Conservation (phyloP, 2,888 invertebrate species). For the Pandemis cinnamomeana region DNA sequence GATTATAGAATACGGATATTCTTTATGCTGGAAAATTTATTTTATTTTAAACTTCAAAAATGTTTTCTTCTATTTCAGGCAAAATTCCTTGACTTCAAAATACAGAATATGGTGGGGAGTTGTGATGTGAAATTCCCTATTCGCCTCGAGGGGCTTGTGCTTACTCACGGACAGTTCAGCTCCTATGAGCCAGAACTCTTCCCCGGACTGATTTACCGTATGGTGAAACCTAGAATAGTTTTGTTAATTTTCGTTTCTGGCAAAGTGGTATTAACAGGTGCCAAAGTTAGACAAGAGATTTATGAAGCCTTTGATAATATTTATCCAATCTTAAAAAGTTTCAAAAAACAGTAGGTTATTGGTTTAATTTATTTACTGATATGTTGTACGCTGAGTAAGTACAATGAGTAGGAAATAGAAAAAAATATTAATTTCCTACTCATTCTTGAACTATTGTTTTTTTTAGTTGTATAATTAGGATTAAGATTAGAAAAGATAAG, state of each 20-base stretch:
- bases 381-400: conserved; percentile 9
- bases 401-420: background rate
- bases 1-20: too few relatives aligned
- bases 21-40: too few relatives aligned
- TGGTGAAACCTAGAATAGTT: conserved; percentile 99
- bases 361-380: conserved; percentile 23
- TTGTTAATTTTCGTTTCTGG: conserved; percentile 99
- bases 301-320: conserved; percentile 98
- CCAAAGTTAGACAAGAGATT: conserved; percentile 96
- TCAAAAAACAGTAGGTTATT: conserved; percentile 89
- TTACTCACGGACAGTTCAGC: conserved; percentile 90
- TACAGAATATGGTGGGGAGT: conserved; percentile 92
- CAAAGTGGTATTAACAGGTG: conserved; percentile 99
- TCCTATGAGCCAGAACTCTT: conserved; percentile 99
- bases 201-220: conserved; percentile 98
- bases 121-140: conserved; percentile 92
- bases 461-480: background rate
- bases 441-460: background rate
- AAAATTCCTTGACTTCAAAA: conserved; percentile 92
- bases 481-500: conserved; percentile 16
- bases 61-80: conserved; percentile 83
- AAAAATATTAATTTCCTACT: background rate
- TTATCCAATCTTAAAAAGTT: conserved; percentile 97
- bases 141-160: conserved; percentile 89
- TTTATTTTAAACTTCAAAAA: background rate